Evolutionary conservation across 2,888 invertebrate genomes (phyloP).

Genomic region (Apotomis capreana): DNA sequence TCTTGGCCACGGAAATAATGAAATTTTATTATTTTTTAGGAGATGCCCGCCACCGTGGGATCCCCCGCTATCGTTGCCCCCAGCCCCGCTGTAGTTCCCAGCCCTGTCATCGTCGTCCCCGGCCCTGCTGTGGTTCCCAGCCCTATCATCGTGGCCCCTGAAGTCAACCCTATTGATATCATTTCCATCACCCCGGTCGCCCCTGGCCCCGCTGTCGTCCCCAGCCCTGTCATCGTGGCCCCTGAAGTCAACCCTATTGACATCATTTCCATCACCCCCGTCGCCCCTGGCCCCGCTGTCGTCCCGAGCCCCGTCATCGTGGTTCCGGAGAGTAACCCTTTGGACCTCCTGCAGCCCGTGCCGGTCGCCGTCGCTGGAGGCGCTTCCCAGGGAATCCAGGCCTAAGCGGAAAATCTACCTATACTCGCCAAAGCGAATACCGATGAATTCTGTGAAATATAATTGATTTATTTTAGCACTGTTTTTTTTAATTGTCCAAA

Average conservation of each 20-base stretch:
- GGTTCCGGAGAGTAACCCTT: conserved; percentile 34
- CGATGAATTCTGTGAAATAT: no score
- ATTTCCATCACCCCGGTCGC: conserved; percentile 44
- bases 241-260: conserved; percentile 43
- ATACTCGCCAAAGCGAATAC: no score
- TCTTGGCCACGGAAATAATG: no score
- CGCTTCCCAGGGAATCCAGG: no score
- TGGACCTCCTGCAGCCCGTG: no score
- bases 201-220: conserved; percentile 47
- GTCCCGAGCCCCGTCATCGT: conserved; percentile 44
- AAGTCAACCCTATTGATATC: conserved; percentile 43
- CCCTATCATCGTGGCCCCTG: conserved; percentile 39
- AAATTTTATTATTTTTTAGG: not conserved
- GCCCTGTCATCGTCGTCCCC: conserved; percentile 39
- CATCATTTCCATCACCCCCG: conserved; percentile 44
- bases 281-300: conserved; percentile 47
- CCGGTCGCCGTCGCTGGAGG: not conserved
- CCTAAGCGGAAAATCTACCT: no score
- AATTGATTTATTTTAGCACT: no score
- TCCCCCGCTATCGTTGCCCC: conserved; percentile 14
- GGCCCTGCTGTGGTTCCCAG: conserved; percentile 27
- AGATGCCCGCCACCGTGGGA: conserved; percentile 8
- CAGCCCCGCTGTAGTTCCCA: no score
- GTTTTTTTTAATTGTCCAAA: no score
- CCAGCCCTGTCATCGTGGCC: conserved; percentile 41